Base-by-base conservation (phyloP, 2,797 vertebrate genomes). In the Sebastes nivosus region DNA sequence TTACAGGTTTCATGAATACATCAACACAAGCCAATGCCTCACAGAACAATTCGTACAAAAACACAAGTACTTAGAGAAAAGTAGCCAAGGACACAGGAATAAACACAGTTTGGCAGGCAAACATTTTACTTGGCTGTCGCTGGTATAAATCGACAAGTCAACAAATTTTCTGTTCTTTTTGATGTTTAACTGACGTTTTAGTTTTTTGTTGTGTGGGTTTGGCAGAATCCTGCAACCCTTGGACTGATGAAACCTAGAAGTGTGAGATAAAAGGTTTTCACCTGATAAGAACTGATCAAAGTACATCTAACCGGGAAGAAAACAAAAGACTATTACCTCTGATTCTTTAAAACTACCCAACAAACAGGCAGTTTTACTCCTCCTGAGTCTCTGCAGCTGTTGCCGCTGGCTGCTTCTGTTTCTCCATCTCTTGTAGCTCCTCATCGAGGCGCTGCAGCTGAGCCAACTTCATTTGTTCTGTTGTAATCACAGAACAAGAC, bases 391-490 rank as follows among this genome's bases (percentile, higher is more conserved):
- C 76, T 72, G 57, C 69, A 42, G 63, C 20, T 57, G 14, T 29
- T 6, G 27, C 22, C 25, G 25, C 75, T 13, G 14, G 8, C 72
- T 81, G 79, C 68, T 72, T 75, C 61, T 63, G 59, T 54, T 67
- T 82, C 70, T 58, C 87, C 30, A 32, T 12, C 55, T 82, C 67
- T 11, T 88, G 81, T 0, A 92, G 46, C 71, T 91, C 77, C 29
- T 93, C 84, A 1, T 73, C 16, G 2, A 94, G 88, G 32, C 3
- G 42, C 7, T 60, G 38, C 59, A 95, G 83, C 77, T 93, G 90
- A 74, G 81, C 64, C 82, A 89, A 54, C 86, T 94, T 95, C 20
- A 81, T 54, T 73, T 94, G 76, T 70, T 95, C 95, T 95, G 32
- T 22, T 60, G 67, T 20, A 77, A 66, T 54, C 27, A 72, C 11